A percentile compares a stretch with the other conserved stretches of the same genome.
phyloP scores from a whole-genome alignment of 2,113 vertebrate genomes.

The Azemiops feae region DNA sequence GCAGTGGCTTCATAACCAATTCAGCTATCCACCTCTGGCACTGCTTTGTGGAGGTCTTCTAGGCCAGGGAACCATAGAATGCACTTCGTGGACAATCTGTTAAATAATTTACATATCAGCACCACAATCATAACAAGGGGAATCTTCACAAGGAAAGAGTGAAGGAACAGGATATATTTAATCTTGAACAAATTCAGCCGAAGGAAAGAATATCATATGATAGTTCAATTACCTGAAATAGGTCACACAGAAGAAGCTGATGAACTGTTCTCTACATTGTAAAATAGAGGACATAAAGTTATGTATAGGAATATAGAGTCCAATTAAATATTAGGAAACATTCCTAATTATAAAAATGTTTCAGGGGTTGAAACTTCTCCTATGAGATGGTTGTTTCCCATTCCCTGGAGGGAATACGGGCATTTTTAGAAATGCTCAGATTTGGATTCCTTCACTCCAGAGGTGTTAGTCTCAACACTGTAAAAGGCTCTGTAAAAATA shows the following conservation, averaged over 20 bases:
- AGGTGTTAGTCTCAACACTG: not conserved
- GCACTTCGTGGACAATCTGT: no score
- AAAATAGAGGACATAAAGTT: not conserved
- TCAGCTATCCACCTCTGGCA: no score
- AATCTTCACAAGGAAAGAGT: not conserved
- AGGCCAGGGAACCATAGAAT: no score
- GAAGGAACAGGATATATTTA: not conserved
- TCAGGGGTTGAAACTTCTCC: not conserved
- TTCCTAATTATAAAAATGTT: not conserved
- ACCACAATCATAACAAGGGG: no score
- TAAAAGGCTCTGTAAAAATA: not conserved
- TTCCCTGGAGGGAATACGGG: not conserved
- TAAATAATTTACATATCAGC: no score
- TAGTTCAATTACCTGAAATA: not conserved
- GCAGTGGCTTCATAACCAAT: no score
- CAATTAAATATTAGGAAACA: not conserved
- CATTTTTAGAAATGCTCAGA: not conserved
- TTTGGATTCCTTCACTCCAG: not conserved
- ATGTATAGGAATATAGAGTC: not conserved
- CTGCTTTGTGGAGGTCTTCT: no score
- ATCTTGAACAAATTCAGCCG: not conserved
- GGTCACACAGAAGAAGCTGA: not conserved
- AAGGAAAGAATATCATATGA: not conserved
- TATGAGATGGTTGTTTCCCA: not conserved
- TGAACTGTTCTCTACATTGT: not conserved